Percentiles rank a stretch among this genome's conserved stretches.
These are phyloP conservation scores for Chorisops tibialis DNA, from an alignment of 2,888 invertebrate species.

Conservation along the genomic window DNA sequence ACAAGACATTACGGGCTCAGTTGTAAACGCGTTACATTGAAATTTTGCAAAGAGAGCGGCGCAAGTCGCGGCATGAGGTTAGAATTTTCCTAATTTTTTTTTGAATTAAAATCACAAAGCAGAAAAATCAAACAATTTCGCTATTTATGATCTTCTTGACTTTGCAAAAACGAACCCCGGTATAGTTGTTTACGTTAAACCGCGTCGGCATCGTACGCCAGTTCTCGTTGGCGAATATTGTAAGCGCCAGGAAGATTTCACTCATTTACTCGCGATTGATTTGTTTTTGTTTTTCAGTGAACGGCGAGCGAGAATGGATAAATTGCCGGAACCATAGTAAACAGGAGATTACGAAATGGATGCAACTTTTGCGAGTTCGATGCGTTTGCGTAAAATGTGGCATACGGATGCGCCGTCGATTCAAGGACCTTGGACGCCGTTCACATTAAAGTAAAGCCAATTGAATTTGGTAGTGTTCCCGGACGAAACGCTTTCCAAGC, in stretches of 20 bases:
- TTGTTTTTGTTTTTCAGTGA: slow-evolving; percentile 71
- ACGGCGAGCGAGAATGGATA: slow-evolving; percentile 77
- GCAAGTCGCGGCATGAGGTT: slow-evolving; percentile 78
- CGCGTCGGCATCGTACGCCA: slow-evolving; percentile 79
- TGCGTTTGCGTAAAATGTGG: slow-evolving; percentile 72
- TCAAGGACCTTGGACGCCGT: slow-evolving; percentile 94
- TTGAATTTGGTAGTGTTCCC: slow-evolving; percentile 66
- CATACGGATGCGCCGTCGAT: slow-evolving; percentile 86
- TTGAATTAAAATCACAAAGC: slow-evolving; percentile 12
- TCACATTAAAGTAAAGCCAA: slow-evolving; percentile 63
- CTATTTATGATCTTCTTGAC: slow-evolving; percentile 78
- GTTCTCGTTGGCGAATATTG: slow-evolving; percentile 85
- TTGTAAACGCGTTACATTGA: slow-evolving; percentile 87
- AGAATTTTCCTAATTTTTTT: neutral
- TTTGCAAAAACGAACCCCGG: slow-evolving; percentile 85
- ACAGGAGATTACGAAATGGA: slow-evolving; percentile 83
- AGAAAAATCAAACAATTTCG: slow-evolving; percentile 62
- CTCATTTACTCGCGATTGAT: too few species aligned
- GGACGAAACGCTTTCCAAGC: slow-evolving; percentile 58
- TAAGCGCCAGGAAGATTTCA: too few species aligned
- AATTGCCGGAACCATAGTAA: slow-evolving; percentile 64
- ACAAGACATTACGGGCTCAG: too few species aligned
- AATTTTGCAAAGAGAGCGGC: slow-evolving; percentile 88
- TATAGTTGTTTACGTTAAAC: slow-evolving; percentile 89
- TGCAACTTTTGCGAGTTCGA: slow-evolving; percentile 65